Conservation (phyloP, 2,797 vertebrate species). For the Schizothorax lantsangensis region DNA sequence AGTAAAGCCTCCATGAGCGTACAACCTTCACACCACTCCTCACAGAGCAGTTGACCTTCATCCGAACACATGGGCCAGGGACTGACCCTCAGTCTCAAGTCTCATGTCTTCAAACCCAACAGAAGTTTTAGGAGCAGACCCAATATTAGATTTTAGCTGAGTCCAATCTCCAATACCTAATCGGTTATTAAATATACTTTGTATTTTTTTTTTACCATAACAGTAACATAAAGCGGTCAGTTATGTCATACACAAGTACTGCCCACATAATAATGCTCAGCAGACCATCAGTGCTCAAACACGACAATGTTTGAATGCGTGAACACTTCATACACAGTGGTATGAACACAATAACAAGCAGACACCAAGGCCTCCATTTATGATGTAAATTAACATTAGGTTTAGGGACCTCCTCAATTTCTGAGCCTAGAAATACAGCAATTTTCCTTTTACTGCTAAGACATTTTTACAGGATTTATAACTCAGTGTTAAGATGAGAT, state of each 20-base stretch:
- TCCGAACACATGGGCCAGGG: conserved; percentile 19
- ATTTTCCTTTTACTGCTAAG: conserved; percentile 42
- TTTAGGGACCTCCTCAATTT: conserved; percentile 34
- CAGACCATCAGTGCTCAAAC: conserved; percentile 14
- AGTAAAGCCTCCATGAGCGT: conserved; percentile 75
- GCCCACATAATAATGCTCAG: neutral
- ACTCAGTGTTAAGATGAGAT: conserved; percentile 8
- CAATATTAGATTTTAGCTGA: neutral
- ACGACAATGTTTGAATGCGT: neutral
- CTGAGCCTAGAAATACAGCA: conserved; percentile 41
- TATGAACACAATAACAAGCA: conserved; percentile 31
- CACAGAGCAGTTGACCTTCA: conserved; percentile 34
- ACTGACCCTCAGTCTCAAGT: conserved; percentile 25
- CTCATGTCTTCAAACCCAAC: conserved; percentile 28
- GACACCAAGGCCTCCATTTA: conserved; percentile 35
- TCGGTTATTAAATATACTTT: neutral
- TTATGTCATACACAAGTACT: conserved; percentile 8
- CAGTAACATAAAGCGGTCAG: neutral
- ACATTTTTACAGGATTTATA: conserved; percentile 48
- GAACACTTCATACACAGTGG: neutral
- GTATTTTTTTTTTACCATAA: neutral
- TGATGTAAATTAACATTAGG: neutral
- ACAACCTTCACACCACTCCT: conserved; percentile 26
- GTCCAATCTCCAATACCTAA: neutral
- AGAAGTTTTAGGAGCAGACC: neutral